Base-by-base conservation (phyloP, 2,797 vertebrate genomes). In the Sebastolobus altivelis region DNA sequence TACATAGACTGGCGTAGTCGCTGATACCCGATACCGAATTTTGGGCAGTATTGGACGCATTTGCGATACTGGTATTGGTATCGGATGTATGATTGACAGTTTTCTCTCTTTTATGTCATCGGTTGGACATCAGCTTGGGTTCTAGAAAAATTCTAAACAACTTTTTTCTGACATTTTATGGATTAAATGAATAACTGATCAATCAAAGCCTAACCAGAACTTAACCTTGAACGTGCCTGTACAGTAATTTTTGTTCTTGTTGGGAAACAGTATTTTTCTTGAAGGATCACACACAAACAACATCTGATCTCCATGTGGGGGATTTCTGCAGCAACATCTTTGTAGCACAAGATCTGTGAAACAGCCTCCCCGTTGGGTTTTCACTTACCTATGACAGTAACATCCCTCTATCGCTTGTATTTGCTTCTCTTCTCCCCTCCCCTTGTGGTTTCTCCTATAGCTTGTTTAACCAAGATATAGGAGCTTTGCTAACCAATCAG, bases 401-500 rank as follows among this genome's bases (percentile, higher is more conserved):
- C 18, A 49, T 49, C 46, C 22, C 29, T 52, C 73, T 37, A 1
- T 33, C 12, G 8, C 59, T 33, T 65, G 16, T 40, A 10, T 68
- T 37, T 72, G 22, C 60, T 37, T 66, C 38, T 43, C 52, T 18
- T n/a, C 38, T 59, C 25, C 12, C 37, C 14, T 14, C 11, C 25
- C 35, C 8, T 37, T 54, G 12, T 40, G 49, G 29, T 60, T 60
- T 25, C 31, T 27, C 54, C 52, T 29, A 68, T 22, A 75, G 55
- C 72, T 65, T 61, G 18, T 61, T 79, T 66, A 33, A 74, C 13
- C 8, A 40, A 40, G 12, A 2, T 61, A 65, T 61, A 66, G 40
- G 10, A 79, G 68, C 43, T 75, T 72, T 49, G 38, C 65, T 52
- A 35, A 66, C 68, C 29, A 58, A 46, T 31, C 56, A 69, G 11